Evolutionary conservation across 2,888 invertebrate genomes (phyloP), one percentile per base, ranked within the genome.

Genomic region (Drosophila colorata): DNA sequence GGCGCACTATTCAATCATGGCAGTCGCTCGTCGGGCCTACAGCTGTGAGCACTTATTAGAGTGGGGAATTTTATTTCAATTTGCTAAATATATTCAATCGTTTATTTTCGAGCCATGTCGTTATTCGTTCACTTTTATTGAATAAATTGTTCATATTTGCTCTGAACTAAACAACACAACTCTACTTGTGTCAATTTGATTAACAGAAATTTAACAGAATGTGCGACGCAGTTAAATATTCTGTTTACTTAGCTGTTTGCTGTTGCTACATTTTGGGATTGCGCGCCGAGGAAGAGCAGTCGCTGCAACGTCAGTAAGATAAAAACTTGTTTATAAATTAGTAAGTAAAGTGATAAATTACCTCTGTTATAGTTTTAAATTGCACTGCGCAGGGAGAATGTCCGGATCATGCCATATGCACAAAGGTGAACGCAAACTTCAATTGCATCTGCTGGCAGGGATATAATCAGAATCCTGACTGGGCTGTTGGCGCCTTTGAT

Each of bases 381-480:
- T 80, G 79, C 51, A 43, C 65, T 9, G 14, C 31, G 4, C 25
- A 33, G 9, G 25, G 25, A 2, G 49, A 58, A 23, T 81, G 81
- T 38, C 80, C 81, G 2, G 61, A 55, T 37, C 58, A 69, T 33
- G 67, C 81, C 0, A 47, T 71, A 40, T 81, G 81, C 18, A 74
- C 58, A 2, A 46, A 41, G 46, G 43, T 72, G 0, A 23, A 16
- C 4, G 31, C 28, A 1, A 33, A 44, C 16, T 44, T 60, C 0
- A 43, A 37, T 13, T 87, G 87, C 37, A 35, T 86, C 16, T 87
- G 86, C 57, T 60, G 71, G 56, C 75, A 76, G 33, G 72, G 70
- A 13, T 86, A 59, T 53, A 40, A 76, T 51, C 63, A 70, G 5
- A 80, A 86, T 71, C 46, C 68, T 0, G 66, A 71, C 4, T 84